Evolutionary conservation across 2,113 vertebrate species (phyloP), one percentile per base, ranked within the genome.

Genomic region (Gymnorhina tibicen): DNA sequence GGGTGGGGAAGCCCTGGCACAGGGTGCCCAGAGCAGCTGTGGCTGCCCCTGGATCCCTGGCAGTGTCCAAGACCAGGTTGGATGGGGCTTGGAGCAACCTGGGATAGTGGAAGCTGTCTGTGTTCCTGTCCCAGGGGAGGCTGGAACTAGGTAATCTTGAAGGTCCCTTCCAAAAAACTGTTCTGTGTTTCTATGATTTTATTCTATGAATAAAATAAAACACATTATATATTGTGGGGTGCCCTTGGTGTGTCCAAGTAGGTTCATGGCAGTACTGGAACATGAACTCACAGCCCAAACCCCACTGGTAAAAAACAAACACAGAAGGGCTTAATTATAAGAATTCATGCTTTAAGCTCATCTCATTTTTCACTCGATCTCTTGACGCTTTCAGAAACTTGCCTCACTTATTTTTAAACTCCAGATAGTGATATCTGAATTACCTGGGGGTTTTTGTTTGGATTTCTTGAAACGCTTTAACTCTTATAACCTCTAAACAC

Each of bases 41-140:
- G 69, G 77, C 59, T 79, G 30, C 2, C 8, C 41, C 68, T 72
- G 55, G 3, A 46, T 60, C 46, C 46, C 46, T 46, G 46, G n/a
- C 0, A 47, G 78, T 68, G 39, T 0, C 11, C 37, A 12, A 18
- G n/a, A 13, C 13, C 46, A 60, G 39, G 23, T 0, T 82, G 37
- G 42, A 74, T 0, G 0, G 4, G 15, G 16, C 12, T 58, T 16
- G 53, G 33, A 75, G 33, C 33, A 60, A 0, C 9, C 16, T 60
- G 33, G 87, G 1, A 8, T 0, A 7, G 9, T 15, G 30, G 70
- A 6, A 68, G 8, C 0, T 22, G 9, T 47, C 46, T 11, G 11
- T 60, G 30, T 7, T 11, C 10, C 22, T 22, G 17, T 39, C 32
- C 35, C 3, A 10, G 17, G 5, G 17, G 6, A 55, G 17, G 26